Percentiles rank a stretch among this genome's conserved stretches.
phyloP scores from a whole-genome alignment of 2,113 vertebrate genomes.

The Alligator sinensis region DNA sequence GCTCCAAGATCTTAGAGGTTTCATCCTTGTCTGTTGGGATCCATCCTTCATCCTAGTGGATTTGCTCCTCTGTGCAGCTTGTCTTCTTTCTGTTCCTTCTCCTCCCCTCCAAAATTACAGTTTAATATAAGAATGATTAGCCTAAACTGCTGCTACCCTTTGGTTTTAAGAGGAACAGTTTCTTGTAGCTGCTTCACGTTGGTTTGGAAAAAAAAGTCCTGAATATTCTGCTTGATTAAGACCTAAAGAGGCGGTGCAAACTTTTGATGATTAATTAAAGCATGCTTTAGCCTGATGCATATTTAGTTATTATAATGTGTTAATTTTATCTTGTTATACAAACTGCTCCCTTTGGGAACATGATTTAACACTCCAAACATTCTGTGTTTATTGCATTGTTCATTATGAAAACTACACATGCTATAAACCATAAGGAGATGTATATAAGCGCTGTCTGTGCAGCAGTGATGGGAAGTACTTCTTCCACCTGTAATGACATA shows the following conservation, averaged over 20 bases:
- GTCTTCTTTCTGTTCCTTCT: background rate
- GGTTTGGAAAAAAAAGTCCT: slow-evolving; percentile 40
- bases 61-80: background rate
- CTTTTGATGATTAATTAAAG: slow-evolving; percentile 89
- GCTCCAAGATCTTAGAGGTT: background rate
- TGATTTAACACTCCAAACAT: slow-evolving; percentile 78
- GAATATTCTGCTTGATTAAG: slow-evolving; percentile 81
- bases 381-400: slow-evolving; percentile 78
- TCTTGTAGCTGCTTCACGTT: slow-evolving; percentile 62
- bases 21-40: background rate
- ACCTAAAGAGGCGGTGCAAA: slow-evolving; percentile 80
- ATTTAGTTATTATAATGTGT: slow-evolving; percentile 86
- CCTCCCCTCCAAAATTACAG: background rate
- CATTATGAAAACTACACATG: slow-evolving; percentile 72
- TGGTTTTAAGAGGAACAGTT: slow-evolving; percentile 60
- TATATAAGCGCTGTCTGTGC: slow-evolving; percentile 48
- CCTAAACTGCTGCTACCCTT: slow-evolving; percentile 52
- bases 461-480: slow-evolving; percentile 16
- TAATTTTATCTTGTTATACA: slow-evolving; percentile 85
- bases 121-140: slow-evolving; percentile 33
- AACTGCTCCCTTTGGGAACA: slow-evolving; percentile 81
- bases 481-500: slow-evolving; percentile 48
- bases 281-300: slow-evolving; percentile 81
- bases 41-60: background rate
- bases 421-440: slow-evolving; percentile 69